Conservation (phyloP, 2,113 vertebrate species). For the Ellobius talpinus region DNA sequence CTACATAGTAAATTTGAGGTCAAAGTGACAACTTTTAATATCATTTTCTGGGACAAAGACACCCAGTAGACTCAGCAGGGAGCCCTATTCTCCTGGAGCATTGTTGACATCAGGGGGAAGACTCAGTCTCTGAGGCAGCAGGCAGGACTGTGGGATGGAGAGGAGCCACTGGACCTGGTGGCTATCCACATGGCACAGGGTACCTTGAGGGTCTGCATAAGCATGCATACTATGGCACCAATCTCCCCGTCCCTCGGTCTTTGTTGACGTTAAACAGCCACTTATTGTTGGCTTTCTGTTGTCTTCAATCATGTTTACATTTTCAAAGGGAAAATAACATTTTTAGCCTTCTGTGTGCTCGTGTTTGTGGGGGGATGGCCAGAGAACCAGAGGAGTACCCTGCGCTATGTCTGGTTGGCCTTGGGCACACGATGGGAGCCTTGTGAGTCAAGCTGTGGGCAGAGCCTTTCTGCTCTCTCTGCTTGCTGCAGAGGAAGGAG, state of each 20-base stretch:
- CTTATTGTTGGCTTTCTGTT: background rate
- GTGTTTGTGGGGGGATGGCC: background rate
- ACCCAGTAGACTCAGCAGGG: background rate
- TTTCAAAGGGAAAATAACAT: background rate
- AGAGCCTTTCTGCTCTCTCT: background rate
- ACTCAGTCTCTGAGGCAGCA: background rate
- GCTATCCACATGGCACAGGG: background rate
- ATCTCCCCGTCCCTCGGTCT: background rate
- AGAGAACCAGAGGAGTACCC: background rate
- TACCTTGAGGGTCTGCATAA: background rate
- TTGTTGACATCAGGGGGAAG: background rate
- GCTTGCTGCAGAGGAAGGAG: conserved; percentile 64
- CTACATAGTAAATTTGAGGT: background rate
- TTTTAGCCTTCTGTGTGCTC: background rate
- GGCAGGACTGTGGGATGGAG: too few species aligned
- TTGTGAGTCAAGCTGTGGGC: background rate
- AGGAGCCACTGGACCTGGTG: background rate
- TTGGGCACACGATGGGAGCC: background rate
- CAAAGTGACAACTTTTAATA: background rate
- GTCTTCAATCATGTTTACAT: background rate
- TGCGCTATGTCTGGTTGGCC: background rate
- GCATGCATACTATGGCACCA: background rate
- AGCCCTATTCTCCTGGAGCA: background rate
- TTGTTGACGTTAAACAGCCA: background rate
- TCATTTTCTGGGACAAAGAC: background rate